Evolutionary conservation across 64 coral and sea anemone genomes (phyloP).

Genomic region (Porites australiensis): DNA sequence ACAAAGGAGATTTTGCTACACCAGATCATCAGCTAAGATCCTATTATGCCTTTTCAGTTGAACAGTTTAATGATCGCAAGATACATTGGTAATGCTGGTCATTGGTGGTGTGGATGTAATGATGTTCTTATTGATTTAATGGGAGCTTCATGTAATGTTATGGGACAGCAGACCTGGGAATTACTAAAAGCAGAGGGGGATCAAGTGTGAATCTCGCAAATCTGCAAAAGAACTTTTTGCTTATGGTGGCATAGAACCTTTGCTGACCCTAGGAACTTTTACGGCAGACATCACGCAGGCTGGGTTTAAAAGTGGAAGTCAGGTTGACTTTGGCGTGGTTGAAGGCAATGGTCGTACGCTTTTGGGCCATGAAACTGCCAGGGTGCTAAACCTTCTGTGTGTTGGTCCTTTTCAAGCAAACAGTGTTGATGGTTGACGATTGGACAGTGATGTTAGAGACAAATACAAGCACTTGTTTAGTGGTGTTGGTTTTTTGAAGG

Average conservation of each 20-base stretch:
- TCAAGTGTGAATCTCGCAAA: neutral
- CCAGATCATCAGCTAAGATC: neutral
- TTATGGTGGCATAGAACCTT: neutral
- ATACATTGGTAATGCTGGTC: neutral
- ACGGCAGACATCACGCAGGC: conserved; percentile 18
- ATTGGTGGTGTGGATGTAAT: neutral
- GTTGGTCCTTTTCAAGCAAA: conserved; percentile 9
- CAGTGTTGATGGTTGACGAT: neutral
- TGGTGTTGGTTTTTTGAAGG: conserved; percentile 68
- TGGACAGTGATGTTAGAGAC: neutral
- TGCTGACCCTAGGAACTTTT: neutral
- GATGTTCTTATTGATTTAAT: neutral
- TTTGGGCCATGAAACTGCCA: neutral
- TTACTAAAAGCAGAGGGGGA: neutral
- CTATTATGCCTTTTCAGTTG: neutral
- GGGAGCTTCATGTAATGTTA: neutral
- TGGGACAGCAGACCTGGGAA: neutral
- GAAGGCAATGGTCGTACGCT: too few species aligned
- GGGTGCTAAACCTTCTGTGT: neutral
- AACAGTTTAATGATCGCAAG: neutral
- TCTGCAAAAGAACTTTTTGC: neutral
- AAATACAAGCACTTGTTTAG: conserved; percentile 57
- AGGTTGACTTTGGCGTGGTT: too few species aligned
- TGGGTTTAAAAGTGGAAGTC: neutral
- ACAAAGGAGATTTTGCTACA: neutral